Evolutionary conservation across 2,888 invertebrate species (phyloP), one percentile per base, ranked within the genome.

Genomic region (Philaethria dido): DNA sequence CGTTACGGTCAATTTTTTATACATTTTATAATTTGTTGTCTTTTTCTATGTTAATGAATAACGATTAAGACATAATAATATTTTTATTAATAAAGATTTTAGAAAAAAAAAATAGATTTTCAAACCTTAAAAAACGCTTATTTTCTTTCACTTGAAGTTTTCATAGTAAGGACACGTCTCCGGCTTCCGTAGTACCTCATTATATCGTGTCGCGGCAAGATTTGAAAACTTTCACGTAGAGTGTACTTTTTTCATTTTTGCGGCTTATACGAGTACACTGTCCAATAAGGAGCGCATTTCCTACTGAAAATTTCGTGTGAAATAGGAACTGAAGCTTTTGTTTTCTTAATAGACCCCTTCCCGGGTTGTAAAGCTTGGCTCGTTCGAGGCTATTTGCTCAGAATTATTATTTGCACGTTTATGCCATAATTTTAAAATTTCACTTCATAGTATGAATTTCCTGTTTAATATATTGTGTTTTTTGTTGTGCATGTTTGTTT

Each of bases 141-240:
- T 20, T 60, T 33, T 47, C 45, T 60, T 33, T 60, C 20, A 60
- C 44, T 47, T 45, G 18, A 33, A 60, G 13, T 18, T 20, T 29
- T 33, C 29, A n/a, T 16, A 2, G 45, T 18, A 45, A 60, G 60
- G 60, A 47, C 60, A 45, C 60, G 60, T 60, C 60, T 60, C 44
- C 14, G 13, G 57, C 60, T 60, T 62, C 36, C 48, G 36, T 39
- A 62, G 62, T 48, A 39, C 48, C 62, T 62, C 48, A 62, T 62
- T 48, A 62, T 57, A 22, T 25, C 25, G 57, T 42, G 48, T 39
- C 48, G 62, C 11, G 42, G 62, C 29, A 62, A 62, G 48, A 62
- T 62, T 62, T 62, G 62, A 48, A 62, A 62, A 47, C 48, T 48
- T 62, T 44, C n/a, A 62, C 47, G 60, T 29, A 60, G 60, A 45